These are phyloP conservation scores for Shinisaurus crocodilurus DNA, from an alignment of 2,113 vertebrate genomes.

Conservation along the genomic window DNA sequence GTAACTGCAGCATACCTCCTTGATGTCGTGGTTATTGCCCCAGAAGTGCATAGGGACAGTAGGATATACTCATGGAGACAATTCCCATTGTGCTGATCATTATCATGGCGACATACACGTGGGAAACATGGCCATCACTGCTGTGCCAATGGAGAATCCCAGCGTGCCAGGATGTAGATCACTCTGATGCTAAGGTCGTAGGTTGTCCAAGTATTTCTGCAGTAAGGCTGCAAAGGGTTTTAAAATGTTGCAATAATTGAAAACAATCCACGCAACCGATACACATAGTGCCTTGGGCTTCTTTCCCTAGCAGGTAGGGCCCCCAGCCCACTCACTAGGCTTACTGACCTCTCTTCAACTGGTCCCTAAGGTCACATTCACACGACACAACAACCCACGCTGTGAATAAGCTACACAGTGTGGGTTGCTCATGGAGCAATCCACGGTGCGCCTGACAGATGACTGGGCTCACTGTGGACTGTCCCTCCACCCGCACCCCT, in stretches of 20 bases:
- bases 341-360: too few species aligned
- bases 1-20: slow-evolving; percentile 81
- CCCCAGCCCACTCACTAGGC: too few species aligned
- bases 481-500: too few species aligned
- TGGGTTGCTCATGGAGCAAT: too few species aligned
- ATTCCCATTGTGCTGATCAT: slow-evolving; percentile 97
- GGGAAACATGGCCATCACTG: slow-evolving; percentile 92
- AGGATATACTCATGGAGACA: slow-evolving; percentile 96
- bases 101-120: slow-evolving; percentile 92
- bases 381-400: too few species aligned
- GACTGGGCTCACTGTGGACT: too few species aligned
- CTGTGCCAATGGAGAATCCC: slow-evolving; percentile 90
- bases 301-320: too few species aligned
- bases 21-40: slow-evolving; percentile 97
- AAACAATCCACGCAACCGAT: neutral
- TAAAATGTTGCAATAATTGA: too few species aligned
- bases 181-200: slow-evolving; percentile 93
- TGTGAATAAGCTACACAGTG: too few species aligned
- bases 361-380: too few species aligned
- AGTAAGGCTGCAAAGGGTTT: slow-evolving; percentile 83
- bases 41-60: slow-evolving; percentile 95
- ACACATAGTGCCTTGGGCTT: neutral
- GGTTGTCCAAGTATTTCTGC: slow-evolving; percentile 94
- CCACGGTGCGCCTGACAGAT: too few species aligned
- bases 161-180: slow-evolving; percentile 93